Base-by-base conservation (phyloP, 2,888 invertebrate species). In the Rhagium mordax region DNA sequence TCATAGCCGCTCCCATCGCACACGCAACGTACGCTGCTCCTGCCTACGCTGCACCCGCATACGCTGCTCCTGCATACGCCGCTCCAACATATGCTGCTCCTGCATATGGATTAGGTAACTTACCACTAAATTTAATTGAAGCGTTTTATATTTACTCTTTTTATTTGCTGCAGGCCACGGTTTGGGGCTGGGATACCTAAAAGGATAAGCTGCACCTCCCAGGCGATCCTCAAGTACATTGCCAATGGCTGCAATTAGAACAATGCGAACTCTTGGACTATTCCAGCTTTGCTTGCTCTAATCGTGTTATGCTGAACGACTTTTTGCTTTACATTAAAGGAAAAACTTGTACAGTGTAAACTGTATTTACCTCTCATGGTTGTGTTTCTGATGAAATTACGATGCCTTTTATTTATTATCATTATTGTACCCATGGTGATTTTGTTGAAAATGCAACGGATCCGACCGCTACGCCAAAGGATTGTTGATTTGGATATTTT, bases 401-500 rank as follows among this genome's bases (percentile, higher is more conserved):
- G 70, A 24, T 64, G 55, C 49, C 3, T 59, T 51, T 75, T 68
- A 78, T 80, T 80, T 78, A 77, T 78, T 75, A 69, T 79, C 76
- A 77, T 77, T 67, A 41, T 69, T 70, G 41, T 76, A 48, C 49
- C n/a, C 15, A 49, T 69, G 74, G 53, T 68, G 73, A 70, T 72
- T 69, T 53, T 49, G 71, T 74, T 70, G 29, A 74, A 70, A 69
- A 71, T 75, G 71, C 69, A 75, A 62, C 74, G 67, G 73, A 80
- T 72, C 76, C 74, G 79, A 83, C 81, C 82, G 82, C 82, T 79
- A 83, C 80, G 82, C 82, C 82, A 82, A 81, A 81, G 82, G 78
- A 75, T 74, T 59, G 29, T 70, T 72, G 69, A 65, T 62, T 65
- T 70, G 3, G 8, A 55, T 75, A 62, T 60, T 60, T 64, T 74